A percentile compares a stretch with the other conserved stretches of the same genome.
These are phyloP conservation scores for Petroica traversi DNA, from an alignment of 2,113 vertebrate genomes.

Conservation along the genomic window DNA sequence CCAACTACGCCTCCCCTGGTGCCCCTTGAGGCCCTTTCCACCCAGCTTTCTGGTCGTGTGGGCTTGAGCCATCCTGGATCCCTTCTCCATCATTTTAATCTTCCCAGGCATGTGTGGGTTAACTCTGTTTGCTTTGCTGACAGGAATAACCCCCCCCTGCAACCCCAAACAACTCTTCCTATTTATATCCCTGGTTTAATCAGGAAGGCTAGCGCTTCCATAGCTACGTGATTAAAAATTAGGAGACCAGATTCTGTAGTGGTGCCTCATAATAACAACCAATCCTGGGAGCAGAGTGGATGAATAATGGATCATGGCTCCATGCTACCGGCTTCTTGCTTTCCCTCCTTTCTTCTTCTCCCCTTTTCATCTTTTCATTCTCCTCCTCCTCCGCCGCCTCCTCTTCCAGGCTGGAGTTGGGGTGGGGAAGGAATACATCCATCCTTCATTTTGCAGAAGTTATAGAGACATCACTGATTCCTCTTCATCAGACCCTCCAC, in stretches of 20 bases:
- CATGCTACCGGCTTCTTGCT: not conserved
- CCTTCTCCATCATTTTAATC: not conserved
- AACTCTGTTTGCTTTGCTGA: not conserved
- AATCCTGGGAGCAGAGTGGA: slow-evolving; percentile 23
- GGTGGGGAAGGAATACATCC: slow-evolving; percentile 29
- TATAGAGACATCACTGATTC: slow-evolving; percentile 71
- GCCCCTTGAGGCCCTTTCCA: not conserved
- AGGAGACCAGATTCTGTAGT: slow-evolving; percentile 60
- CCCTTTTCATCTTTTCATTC: slow-evolving; percentile 40
- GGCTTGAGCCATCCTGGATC: not conserved
- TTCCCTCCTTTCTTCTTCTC: slow-evolving; percentile 40
- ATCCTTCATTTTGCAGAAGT: slow-evolving; percentile 46
- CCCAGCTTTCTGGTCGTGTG: not conserved
- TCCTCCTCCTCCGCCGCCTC: not conserved
- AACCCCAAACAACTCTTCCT: slow-evolving; percentile 23
- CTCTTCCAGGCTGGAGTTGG: not conserved
- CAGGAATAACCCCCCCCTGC: not conserved
- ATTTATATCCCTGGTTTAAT: slow-evolving; percentile 73
- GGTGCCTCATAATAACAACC: slow-evolving; percentile 50
- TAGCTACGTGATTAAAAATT: slow-evolving; percentile 72
- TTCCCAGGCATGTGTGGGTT: not conserved
- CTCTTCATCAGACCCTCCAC: slow-evolving; percentile 70
- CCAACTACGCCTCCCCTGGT: not conserved
- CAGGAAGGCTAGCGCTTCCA: slow-evolving; percentile 52
- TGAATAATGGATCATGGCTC: slow-evolving; percentile 73